Evolutionary conservation across 2,797 vertebrate species (phyloP).

Genomic region (Scolopax bukidnonensis): DNA sequence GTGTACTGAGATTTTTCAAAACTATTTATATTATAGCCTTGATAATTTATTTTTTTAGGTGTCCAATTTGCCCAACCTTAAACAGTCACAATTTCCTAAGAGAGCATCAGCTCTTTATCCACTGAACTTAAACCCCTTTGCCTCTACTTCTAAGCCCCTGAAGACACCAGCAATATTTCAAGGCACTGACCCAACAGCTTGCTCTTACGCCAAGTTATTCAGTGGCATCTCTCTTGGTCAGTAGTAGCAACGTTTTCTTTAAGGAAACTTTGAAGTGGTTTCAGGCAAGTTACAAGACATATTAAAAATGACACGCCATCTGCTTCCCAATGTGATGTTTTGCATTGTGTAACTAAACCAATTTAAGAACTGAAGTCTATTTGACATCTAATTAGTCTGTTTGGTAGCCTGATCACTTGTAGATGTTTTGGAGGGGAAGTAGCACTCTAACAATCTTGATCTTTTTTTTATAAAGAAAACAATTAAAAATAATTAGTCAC

Average conservation of each 20-base stretch:
- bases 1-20: neutral
- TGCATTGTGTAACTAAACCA: conserved; percentile 66
- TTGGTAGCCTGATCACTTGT: conserved; percentile 63
- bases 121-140: neutral
- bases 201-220: neutral
- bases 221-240: conserved; percentile 28
- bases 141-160: neutral
- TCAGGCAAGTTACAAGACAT: conserved; percentile 60
- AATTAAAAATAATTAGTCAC: conserved; percentile 67
- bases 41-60: neutral
- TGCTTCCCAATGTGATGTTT: conserved; percentile 69
- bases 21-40: neutral
- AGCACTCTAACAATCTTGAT: conserved; percentile 45
- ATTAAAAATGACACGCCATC: conserved; percentile 67
- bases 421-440: conserved; percentile 43
- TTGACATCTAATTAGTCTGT: conserved; percentile 71
- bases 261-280: conserved; percentile 60
- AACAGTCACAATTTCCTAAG: neutral
- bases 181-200: neutral
- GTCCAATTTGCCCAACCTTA: neutral
- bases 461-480: conserved; percentile 29
- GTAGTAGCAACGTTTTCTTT: conserved; percentile 32
- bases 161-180: neutral
- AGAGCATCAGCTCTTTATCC: neutral
- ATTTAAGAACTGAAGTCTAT: conserved; percentile 65